Evolutionary conservation across 2,113 vertebrate species (phyloP), one percentile per base, ranked within the genome.

Genomic region (Oncorhynchus masou): DNA sequence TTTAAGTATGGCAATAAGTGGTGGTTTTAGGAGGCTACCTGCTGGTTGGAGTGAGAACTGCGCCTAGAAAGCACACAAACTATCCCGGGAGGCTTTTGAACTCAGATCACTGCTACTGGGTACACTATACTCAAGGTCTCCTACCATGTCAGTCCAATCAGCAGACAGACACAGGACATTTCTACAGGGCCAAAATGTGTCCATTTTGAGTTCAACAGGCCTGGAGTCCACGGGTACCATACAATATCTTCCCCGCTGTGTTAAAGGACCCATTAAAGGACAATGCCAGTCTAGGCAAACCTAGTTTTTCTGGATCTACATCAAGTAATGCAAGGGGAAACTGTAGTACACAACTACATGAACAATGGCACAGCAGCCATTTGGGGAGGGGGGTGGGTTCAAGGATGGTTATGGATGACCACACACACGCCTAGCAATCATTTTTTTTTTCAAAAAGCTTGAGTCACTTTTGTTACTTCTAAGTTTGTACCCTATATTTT

Each of bases 401-500:
- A 34, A 8, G 34, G 34, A 34, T 34, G 34, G 34, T 84, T 76
- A 19, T 65, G 82, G 22, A 76, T 74, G 70, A 84, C 77, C 13
- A 54, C 54, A 59, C 24, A 73, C 62, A 45, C 39, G 12, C 39
- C 39, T 19, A 82, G 82, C 85, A 83, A 79, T 85, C 75, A 66
- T 76, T n/a, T 85, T 88, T 85, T 78, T 67, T 78, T 82, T 70
- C 34, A 74, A 87, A 84, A 84, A 78, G 85, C 85, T 92, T 91
- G 80, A 90, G 91, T 93, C 91, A 93, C 92, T 92, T 89, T 45
- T 45, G 9, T 91, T 75, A 93, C 77, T 80, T 91, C 66, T 83
- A 75, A 83, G 87, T 93, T 91, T 93, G 84, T 88, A 91, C 83
- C 86, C 76, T 91, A 75, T 88, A 91, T 92, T 90, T 90, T 80